Base-by-base conservation (phyloP, 2,888 invertebrate species). In the Stenchaetothrips biformis region DNA sequence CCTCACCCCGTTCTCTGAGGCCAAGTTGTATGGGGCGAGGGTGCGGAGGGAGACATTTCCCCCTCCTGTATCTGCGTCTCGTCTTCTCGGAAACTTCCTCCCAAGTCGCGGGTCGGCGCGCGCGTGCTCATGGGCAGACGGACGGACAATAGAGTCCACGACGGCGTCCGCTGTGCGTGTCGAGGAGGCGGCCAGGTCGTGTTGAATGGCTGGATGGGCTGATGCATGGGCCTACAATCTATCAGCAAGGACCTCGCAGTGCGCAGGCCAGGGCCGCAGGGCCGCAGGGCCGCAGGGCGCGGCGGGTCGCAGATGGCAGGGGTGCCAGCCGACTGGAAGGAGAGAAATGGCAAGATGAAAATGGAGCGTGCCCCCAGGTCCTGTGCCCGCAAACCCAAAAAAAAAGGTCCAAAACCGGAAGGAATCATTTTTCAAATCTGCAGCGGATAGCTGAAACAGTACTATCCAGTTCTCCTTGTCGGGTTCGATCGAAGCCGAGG, bases 321-420 rank as follows among this genome's bases (percentile, higher is more conserved):
- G n/a, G 67, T 21, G n/a, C 21, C n/a, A 21, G n/a, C 9, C 21
- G 8, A 21, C 67, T 67, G 62, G 16, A 21, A 67, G 8, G 21
- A 74, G 67, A 74, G 25, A 74, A 7, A 59, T 25, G 67, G 25
- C 67, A 21, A 74, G 67, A 74, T 74, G 67, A 74, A 74, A 74
- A 74, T 74, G 67, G 8, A 25, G 67, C 25, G 67, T 21, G n/a
- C n/a, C 62, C 18, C n/a, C 67, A 2, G 4, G n/a, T 67, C 21
- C 67, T 53, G 53, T 53, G 53, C 53, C 16, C 6, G 53, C 9
- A 2, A 16, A 53, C 53, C 16, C 6, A 2, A 16, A 16, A 13
- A 16, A 7, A 53, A 6, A 2, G 53, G 6, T 13, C 53, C 53
- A 11, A 13, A 53, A 18, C 53, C 53, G 6, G 53, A 18, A 18